Evolutionary conservation across 2,888 invertebrate genomes (phyloP).

Genomic region (Sarcophaga variegata): DNA sequence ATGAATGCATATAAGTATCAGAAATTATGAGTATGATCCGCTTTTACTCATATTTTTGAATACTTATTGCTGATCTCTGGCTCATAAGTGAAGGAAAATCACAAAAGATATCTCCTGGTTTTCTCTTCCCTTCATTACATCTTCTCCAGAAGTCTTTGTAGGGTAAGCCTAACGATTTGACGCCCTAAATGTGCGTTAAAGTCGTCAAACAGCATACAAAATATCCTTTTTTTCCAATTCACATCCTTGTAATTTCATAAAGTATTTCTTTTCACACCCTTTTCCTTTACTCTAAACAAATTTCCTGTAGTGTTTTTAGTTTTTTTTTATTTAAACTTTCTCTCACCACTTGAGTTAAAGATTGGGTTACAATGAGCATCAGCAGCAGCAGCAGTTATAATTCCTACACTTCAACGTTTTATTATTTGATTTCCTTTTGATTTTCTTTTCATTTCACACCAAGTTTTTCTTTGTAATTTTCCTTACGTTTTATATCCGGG

Average conservation of each 20-base stretch:
- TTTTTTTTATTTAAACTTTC: slow-evolving; percentile 9
- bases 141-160: too few relatives aligned
- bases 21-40: too few relatives aligned
- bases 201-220: not conserved
- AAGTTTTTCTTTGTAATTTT: not conserved
- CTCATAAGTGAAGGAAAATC: too few relatives aligned
- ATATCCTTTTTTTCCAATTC: not conserved
- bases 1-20: too few relatives aligned
- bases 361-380: slow-evolving; percentile 54
- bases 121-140: too few relatives aligned
- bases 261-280: too few relatives aligned
- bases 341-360: slow-evolving; percentile 37
- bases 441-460: slow-evolving; percentile 18
- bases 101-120: too few relatives aligned
- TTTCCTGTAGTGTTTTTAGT: not conserved
- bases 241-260: not conserved
- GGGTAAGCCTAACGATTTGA: too few relatives aligned
- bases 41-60: too few relatives aligned
- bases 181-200: too few relatives aligned
- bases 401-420: slow-evolving; percentile 40
- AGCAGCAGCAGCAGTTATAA: slow-evolving; percentile 26
- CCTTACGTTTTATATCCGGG: slow-evolving; percentile 39
- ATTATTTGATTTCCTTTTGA: slow-evolving; percentile 13
- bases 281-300: not conserved
- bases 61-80: too few relatives aligned